These are phyloP conservation scores for Emydura subglobosa DNA, from an alignment of 2,113 vertebrate genomes.

Conservation along the genomic window DNA sequence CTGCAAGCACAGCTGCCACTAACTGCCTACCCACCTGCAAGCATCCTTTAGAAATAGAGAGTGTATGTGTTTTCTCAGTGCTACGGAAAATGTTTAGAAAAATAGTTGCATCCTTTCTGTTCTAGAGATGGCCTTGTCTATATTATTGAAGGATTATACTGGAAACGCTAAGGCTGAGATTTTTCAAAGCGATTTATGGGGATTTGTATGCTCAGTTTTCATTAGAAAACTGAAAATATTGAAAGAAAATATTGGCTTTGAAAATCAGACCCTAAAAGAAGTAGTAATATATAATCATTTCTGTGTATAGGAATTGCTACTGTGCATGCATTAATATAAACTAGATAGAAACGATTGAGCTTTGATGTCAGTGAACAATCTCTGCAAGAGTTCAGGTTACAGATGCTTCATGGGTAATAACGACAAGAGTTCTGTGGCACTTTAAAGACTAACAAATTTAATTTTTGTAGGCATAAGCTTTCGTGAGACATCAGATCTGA, in stretches of 20 bases:
- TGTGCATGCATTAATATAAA: neutral
- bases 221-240: neutral
- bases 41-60: fast-evolving
- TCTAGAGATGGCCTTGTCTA: neutral
- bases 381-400: neutral
- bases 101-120: fast-evolving
- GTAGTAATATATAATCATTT: neutral
- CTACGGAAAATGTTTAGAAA: neutral
- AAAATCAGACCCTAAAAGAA: neutral
- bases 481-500: too few species aligned
- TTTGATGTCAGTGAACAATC: neutral
- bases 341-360: neutral
- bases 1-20: fast-evolving
- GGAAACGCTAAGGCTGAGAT: neutral
- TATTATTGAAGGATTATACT: neutral
- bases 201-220: constrained; percentile 13
- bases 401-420: neutral
- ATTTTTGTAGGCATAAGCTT: neutral
- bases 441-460: neutral
- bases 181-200: constrained; percentile 10
- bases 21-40: fast-evolving
- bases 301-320: neutral
- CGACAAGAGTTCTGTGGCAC: too few species aligned
- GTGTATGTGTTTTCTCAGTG: neutral
- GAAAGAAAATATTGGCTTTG: neutral